phyloP scores from a whole-genome alignment of 2,888 invertebrate species.

The Leuctra nigra region DNA sequence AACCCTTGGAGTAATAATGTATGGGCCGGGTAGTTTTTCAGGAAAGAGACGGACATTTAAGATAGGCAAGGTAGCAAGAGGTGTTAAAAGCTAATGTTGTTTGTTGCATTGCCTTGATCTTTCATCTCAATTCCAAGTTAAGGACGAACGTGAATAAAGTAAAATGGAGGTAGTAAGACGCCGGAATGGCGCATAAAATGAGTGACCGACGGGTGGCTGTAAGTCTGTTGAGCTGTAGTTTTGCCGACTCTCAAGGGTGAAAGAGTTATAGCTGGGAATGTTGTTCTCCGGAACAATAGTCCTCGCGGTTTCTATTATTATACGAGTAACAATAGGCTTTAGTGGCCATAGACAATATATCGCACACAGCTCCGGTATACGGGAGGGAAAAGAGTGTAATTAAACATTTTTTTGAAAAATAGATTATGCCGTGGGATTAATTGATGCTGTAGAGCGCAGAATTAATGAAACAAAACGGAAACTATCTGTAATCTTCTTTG shows the following conservation, averaged over 20 bases:
- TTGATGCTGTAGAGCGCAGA: too few species aligned
- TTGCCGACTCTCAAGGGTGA: not conserved
- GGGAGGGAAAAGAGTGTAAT: not conserved
- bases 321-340: not conserved
- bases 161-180: too few species aligned
- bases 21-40: too few species aligned
- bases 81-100: too few species aligned
- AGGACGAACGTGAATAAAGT: not conserved
- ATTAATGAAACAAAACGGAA: too few species aligned
- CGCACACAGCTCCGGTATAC: not conserved
- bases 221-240: conserved; percentile 1
- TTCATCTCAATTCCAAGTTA: not conserved
- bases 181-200: not conserved
- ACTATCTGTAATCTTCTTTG: too few species aligned
- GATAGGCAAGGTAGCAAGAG: too few species aligned
- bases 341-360: not conserved
- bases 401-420: not conserved
- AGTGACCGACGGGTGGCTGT: not conserved
- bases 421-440: not conserved
- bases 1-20: too few species aligned
- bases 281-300: not conserved
- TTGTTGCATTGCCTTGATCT: too few species aligned
- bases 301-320: conserved; percentile 1
- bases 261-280: not conserved
- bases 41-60: too few species aligned